Evolutionary conservation across 2,113 vertebrate species (phyloP).

Genomic region (Chloropsis hardwickii): DNA sequence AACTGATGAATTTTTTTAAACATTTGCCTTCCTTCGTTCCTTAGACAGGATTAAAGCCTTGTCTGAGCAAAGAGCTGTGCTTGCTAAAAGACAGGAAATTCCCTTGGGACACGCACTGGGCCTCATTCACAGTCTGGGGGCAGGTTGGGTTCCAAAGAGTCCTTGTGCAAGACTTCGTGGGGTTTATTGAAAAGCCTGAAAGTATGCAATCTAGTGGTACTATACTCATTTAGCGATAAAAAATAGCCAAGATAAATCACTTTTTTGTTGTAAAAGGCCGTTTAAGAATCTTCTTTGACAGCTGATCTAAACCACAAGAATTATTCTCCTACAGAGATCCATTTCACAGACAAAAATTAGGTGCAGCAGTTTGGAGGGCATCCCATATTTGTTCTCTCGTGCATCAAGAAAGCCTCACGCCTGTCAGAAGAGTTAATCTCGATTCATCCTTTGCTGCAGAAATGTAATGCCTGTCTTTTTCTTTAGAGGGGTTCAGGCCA

Average conservation of each 20-base stretch:
- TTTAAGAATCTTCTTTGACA: background rate
- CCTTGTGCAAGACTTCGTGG: background rate
- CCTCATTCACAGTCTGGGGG: background rate
- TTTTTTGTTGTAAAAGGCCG: background rate
- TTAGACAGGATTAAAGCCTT: background rate
- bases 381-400: background rate
- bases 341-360: background rate
- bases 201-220: background rate
- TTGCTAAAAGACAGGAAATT: background rate
- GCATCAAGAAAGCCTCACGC: background rate
- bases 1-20: background rate
- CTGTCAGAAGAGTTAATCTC: background rate
- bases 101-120: background rate
- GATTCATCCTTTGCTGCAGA: background rate
- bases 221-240: background rate
- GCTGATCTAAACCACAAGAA: background rate
- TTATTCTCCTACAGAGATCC: background rate
- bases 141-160: background rate
- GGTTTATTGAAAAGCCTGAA: background rate
- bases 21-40: background rate
- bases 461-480: background rate
- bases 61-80: background rate
- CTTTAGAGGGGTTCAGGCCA: background rate
- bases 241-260: background rate
- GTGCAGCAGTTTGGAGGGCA: background rate